Evolutionary conservation across 1,140 invertebrate genomes (phyloP).

Genomic region (Trichonephila clavata): DNA sequence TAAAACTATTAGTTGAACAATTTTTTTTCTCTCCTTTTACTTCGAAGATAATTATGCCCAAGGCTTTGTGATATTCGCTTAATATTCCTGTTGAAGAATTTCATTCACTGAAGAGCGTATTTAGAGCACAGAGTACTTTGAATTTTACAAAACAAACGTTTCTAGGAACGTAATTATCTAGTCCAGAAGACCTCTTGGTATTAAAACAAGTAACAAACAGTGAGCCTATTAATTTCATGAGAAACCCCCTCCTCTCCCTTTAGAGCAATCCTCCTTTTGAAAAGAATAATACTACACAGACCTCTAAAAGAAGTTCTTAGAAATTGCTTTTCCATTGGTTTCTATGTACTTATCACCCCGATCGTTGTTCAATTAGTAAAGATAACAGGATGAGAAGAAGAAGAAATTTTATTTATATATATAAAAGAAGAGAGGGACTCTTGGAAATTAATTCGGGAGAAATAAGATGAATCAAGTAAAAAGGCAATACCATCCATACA

Average conservation of each 20-base stretch:
- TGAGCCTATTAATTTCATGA: slow-evolving; percentile 13
- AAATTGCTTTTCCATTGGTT: slow-evolving; percentile 64
- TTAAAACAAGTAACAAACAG: slow-evolving; percentile 30
- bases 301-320: slow-evolving; percentile 26
- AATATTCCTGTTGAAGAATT: not conserved
- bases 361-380: slow-evolving; percentile 68
- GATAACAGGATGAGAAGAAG: slow-evolving; percentile 9
- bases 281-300: slow-evolving; percentile 25
- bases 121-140: not conserved
- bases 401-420: slow-evolving; percentile 35
- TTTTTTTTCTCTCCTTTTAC: not conserved
- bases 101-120: not conserved
- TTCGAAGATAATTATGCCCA: not conserved
- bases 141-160: slow-evolving; percentile 27
- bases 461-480: slow-evolving; percentile 63
- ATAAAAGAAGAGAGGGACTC: slow-evolving; percentile 33
- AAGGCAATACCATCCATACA: not conserved
- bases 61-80: not conserved
- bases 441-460: slow-evolving; percentile 66
- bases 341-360: slow-evolving; percentile 56
- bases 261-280: not conserved
- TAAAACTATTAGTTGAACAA: slow-evolving; percentile 5
- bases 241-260: not conserved
- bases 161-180: slow-evolving; percentile 7
- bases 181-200: slow-evolving; percentile 20